Percentiles rank a stretch among this genome's conserved stretches.
phyloP scores from a whole-genome alignment of 2,888 invertebrate genomes.

The Plagiodera versicolora region DNA sequence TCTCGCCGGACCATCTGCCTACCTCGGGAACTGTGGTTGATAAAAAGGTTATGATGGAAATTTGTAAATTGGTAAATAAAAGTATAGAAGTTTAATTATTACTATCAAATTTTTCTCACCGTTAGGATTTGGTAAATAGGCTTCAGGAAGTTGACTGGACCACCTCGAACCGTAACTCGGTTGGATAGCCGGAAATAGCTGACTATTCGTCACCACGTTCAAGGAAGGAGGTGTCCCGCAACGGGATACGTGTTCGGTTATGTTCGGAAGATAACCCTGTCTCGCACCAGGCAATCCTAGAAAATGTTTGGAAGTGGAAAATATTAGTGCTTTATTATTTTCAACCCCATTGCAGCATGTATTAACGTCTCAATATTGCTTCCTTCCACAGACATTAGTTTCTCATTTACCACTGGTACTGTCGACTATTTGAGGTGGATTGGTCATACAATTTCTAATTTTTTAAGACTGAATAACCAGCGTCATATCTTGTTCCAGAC shows the following conservation, averaged over 20 bases:
- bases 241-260: slow-evolving; percentile 57
- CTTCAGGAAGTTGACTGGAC: slow-evolving; percentile 69
- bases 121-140: slow-evolving; percentile 61
- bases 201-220: slow-evolving; percentile 67
- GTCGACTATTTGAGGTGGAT: too few relatives aligned
- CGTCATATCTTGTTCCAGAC: too few relatives aligned
- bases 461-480: too few relatives aligned
- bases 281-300: slow-evolving; percentile 24
- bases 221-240: slow-evolving; percentile 63
- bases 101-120: slow-evolving; percentile 47
- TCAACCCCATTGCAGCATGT: too few relatives aligned
- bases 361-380: too few relatives aligned
- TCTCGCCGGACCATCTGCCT: slow-evolving; percentile 78
- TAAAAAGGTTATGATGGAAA: slow-evolving; percentile 9
- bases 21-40: slow-evolving; percentile 49
- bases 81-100: background rate
- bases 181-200: slow-evolving; percentile 67
- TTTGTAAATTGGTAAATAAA: too few relatives aligned
- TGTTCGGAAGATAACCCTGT: slow-evolving; percentile 65
- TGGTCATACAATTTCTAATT: too few relatives aligned
- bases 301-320: too few relatives aligned
- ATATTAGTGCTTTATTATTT: too few relatives aligned
- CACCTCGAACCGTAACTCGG: slow-evolving; percentile 65
- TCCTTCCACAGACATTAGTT: too few relatives aligned
- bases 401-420: too few relatives aligned